Percentiles rank a stretch among this genome's conserved stretches.
phyloP scores from a whole-genome alignment of 2,888 invertebrate species.

The Limenitis camilla region DNA sequence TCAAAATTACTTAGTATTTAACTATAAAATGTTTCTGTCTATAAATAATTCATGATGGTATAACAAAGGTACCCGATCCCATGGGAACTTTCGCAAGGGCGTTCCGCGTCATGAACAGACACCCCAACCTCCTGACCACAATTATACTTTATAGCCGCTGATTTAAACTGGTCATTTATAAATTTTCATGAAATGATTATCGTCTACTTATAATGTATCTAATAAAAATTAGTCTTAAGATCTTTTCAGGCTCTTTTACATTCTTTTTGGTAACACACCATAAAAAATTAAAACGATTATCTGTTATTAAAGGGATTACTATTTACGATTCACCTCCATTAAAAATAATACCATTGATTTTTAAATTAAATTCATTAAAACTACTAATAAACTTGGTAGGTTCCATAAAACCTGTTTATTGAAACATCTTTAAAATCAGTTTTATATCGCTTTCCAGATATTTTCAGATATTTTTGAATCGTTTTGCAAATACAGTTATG shows the following conservation, averaged over 20 bases:
- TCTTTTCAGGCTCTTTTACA: too few species aligned
- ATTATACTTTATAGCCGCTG: not conserved
- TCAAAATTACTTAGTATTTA: not conserved
- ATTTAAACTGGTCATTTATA: not conserved
- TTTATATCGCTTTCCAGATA: not conserved
- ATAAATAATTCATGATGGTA: conserved; percentile 20
- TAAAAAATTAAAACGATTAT: too few species aligned
- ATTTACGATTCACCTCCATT: too few species aligned
- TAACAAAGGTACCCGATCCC: conserved; percentile 25
- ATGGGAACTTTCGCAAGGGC: conserved; percentile 35
- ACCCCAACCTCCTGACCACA: conserved; percentile 7
- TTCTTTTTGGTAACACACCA: too few species aligned
- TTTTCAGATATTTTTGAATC: conserved; percentile 3
- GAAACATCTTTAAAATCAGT: not conserved
- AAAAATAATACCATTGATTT: too few species aligned
- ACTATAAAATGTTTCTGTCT: not conserved
- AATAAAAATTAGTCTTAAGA: too few species aligned
- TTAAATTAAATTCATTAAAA: too few species aligned
- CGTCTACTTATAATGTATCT: too few species aligned
- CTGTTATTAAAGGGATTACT: too few species aligned
- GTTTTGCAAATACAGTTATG: conserved; percentile 4
- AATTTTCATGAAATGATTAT: too few species aligned
- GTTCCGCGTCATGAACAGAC: conserved; percentile 29
- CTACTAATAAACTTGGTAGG: too few species aligned
- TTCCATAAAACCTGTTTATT: too few species aligned